Evolutionary conservation across 1,140 invertebrate genomes (phyloP).

Genomic region (Zaprionus vittiger): DNA sequence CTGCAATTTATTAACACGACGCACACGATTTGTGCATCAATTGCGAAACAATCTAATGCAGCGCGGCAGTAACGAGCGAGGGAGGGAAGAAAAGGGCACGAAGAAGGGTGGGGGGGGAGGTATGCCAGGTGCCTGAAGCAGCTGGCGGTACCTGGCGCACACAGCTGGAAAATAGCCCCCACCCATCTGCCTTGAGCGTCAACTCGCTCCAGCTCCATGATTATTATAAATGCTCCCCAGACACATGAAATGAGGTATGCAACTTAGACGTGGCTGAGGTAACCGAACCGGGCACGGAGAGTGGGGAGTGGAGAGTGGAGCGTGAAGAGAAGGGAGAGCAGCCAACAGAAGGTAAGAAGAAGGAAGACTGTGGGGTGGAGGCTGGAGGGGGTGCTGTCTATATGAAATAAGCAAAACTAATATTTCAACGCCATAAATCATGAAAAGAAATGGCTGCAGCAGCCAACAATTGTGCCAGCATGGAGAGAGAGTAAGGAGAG

Average conservation of each 20-base stretch:
- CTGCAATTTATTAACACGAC: slow-evolving; percentile 41
- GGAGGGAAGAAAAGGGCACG: slow-evolving; percentile 28
- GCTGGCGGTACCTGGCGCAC: slow-evolving; percentile 18
- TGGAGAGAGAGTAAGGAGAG: not conserved
- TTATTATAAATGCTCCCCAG: slow-evolving; percentile 69
- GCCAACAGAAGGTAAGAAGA: not conserved
- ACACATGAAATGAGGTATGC: slow-evolving; percentile 69
- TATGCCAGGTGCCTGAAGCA: not conserved
- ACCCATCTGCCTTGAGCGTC: not conserved
- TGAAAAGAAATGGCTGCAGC: slow-evolving; percentile 70
- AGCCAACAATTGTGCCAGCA: slow-evolving; percentile 16
- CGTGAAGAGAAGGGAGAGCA: not conserved
- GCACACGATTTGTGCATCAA: slow-evolving; percentile 73
- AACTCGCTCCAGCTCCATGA: slow-evolving; percentile 36
- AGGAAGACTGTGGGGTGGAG: not conserved
- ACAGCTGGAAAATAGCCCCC: not conserved
- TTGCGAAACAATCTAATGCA: slow-evolving; percentile 53
- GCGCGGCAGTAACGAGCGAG: slow-evolving; percentile 15
- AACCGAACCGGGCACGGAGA: not conserved
- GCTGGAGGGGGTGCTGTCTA: slow-evolving; percentile 17
- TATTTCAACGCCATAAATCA: slow-evolving; percentile 79
- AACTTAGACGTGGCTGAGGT: slow-evolving; percentile 63
- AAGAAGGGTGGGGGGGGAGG: not conserved
- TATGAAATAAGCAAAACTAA: slow-evolving; percentile 80
- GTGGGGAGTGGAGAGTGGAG: not conserved